Evolutionary conservation across 2,797 vertebrate species (phyloP).

Genomic region (Erithacus rubecula): DNA sequence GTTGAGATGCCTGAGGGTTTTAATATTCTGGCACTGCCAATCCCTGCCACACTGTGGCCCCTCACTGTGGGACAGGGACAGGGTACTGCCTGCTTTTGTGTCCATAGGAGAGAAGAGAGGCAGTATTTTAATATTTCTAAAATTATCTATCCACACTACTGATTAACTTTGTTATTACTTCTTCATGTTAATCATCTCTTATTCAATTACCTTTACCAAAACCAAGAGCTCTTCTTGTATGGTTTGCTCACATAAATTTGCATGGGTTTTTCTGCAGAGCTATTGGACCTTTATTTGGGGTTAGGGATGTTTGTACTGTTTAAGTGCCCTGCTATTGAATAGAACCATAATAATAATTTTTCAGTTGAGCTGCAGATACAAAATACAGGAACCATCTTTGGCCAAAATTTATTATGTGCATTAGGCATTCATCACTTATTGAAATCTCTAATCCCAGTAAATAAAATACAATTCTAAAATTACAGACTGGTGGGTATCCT

Average conservation of each 20-base stretch:
- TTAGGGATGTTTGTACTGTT: background rate
- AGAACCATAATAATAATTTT: background rate
- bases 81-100: fast-evolving
- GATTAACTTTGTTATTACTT: background rate
- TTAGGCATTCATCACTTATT: background rate
- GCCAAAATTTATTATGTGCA: background rate
- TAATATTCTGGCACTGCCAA: background rate
- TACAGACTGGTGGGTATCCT: background rate
- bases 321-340: background rate
- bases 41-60: fast-evolving
- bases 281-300: background rate
- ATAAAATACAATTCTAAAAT: conserved; percentile 27
- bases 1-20: background rate
- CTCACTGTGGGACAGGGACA: background rate
- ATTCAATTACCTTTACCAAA: background rate
- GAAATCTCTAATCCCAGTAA: conserved; percentile 23
- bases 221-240: background rate
- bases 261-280: background rate
- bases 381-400: background rate
- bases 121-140: background rate
- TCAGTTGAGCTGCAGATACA: background rate
- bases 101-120: background rate
- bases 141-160: background rate
- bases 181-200: background rate
- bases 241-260: background rate